phyloP scores from a whole-genome alignment of 2,113 vertebrate species.

The Ictidomys tridecemlineatus region DNA sequence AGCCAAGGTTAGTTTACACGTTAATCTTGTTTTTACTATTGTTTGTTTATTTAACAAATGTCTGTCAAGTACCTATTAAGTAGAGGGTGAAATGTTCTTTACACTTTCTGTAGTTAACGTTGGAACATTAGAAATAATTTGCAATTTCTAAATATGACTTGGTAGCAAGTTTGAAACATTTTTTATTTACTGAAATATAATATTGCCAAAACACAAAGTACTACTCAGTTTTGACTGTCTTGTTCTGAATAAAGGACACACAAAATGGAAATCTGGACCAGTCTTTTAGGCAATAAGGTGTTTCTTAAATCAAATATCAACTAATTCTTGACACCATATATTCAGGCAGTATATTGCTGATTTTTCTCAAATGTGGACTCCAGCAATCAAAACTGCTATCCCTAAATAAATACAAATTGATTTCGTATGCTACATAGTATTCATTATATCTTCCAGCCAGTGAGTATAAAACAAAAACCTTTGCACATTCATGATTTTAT shows the following conservation, averaged over 20 bases:
- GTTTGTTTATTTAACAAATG: constrained; percentile 26
- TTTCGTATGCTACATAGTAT: constrained; percentile 27
- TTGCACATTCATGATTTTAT: neutral
- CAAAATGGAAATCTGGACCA: neutral
- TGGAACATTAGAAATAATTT: constrained; percentile 13
- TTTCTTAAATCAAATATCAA: constrained; percentile 2
- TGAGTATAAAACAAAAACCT: neutral
- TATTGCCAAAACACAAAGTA: neutral
- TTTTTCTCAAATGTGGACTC: constrained; percentile 20
- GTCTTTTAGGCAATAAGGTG: neutral
- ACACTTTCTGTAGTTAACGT: neutral
- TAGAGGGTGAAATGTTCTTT: neutral
- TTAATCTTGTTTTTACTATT: constrained; percentile 19
- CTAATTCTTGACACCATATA: constrained; percentile 23
- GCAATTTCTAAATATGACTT: constrained; percentile 31
- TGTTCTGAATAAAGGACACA: constrained; percentile 16
- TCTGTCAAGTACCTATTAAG: constrained; percentile 29
- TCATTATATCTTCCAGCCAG: neutral
- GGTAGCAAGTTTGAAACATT: constrained; percentile 3
- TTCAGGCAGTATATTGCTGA: neutral
- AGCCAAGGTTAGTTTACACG: neutral
- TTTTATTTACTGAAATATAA: constrained; percentile 46
- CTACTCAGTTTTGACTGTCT: neutral
- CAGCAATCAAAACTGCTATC: neutral
- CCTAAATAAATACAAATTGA: neutral